A percentile compares a stretch with the other conserved stretches of the same genome.
phyloP scores from a whole-genome alignment of 2,888 invertebrate species.

The Phyllotreta striolata region DNA sequence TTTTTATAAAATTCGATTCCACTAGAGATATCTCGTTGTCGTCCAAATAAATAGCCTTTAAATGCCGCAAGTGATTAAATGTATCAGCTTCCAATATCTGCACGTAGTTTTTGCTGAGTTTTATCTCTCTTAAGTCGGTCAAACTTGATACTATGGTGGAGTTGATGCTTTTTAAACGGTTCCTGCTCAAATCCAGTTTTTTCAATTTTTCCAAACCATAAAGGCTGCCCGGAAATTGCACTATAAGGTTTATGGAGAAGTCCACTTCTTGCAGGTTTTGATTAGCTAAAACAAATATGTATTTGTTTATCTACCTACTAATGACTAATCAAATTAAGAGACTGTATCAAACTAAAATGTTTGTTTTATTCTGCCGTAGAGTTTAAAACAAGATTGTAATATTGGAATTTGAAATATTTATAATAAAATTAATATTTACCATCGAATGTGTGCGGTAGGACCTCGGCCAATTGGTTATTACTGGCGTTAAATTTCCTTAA shows the following conservation, averaged over 20 bases:
- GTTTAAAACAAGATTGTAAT: no score
- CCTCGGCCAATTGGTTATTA: conserved; percentile 75
- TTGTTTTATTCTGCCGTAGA: no score
- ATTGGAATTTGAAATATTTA: no score
- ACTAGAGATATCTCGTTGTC: conserved; percentile 81
- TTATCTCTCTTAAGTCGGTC: conserved; percentile 73
- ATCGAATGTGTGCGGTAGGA: conserved; percentile 71
- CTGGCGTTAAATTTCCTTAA: conserved; percentile 65
- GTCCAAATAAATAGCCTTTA: conserved; percentile 80
- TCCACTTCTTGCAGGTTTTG: conserved; percentile 77
- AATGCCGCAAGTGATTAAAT: conserved; percentile 73
- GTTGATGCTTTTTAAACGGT: conserved; percentile 75
- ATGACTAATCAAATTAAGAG: no score
- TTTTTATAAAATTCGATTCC: conserved; percentile 75
- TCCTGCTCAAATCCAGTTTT: conserved; percentile 79
- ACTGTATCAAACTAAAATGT: no score
- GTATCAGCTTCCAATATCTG: conserved; percentile 74
- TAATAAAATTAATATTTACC: conserved; percentile 37
- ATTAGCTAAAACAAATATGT: conserved; percentile 50
- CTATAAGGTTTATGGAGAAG: conserved; percentile 79
- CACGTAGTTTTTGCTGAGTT: conserved; percentile 78
- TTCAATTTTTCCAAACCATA: conserved; percentile 74
- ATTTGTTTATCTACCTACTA: no score
- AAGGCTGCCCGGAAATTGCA: conserved; percentile 75
- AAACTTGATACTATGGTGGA: conserved; percentile 75